Base-by-base conservation (phyloP, 2,888 invertebrate genomes). In the Dryobota labecula region DNA sequence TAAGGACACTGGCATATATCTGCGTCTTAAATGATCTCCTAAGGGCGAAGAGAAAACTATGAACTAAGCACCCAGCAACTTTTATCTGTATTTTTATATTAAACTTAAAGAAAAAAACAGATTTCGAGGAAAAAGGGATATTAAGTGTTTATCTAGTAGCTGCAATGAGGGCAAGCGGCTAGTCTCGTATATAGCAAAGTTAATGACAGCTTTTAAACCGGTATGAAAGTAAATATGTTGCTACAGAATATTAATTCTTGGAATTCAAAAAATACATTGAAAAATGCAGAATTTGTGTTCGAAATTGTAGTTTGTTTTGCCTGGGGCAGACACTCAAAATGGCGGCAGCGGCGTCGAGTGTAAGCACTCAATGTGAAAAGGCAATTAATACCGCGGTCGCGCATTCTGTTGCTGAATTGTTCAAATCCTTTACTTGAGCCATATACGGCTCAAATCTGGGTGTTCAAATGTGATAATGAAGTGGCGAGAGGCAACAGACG, bases 401-500 rank as follows among this genome's bases (percentile, higher is more conserved):
- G 69, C 74, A 78, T 78, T 84, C 76, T 85, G 82, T 66, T 73
- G 72, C 41, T 76, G 80, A 82, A 84, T 75, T 84, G 84, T 84
- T 77, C 72, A 80, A 82, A 82, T 76, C 73, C 71, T 76, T 84
- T 64, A 76, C 82, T 84, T 73, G 51, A 83, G 75, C 70, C 70
- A 79, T 78, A 78, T 75, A 83, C 64, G 72, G 73, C 84, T 85
- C 73, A 88, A 91, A 92, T 91, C 87, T 89, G 83, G 70, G 87
- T 91, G 88, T 92, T 92, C 90, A 91, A 92, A 90, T 91, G 91
- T 92, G 90, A 88, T 92, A 93, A 93, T 92, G 91, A 92, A 92
- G 91, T 91, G 90, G 88, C 84, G 67, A 86, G 80, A 89, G 84
- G 87, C 88, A 87, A 84, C 88, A 86, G 77, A 84, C 84, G 81